Percentiles rank a stretch among this genome's conserved stretches.
phyloP scores from a whole-genome alignment of 1,140 invertebrate genomes.

The Rhyacophila brunnea region DNA sequence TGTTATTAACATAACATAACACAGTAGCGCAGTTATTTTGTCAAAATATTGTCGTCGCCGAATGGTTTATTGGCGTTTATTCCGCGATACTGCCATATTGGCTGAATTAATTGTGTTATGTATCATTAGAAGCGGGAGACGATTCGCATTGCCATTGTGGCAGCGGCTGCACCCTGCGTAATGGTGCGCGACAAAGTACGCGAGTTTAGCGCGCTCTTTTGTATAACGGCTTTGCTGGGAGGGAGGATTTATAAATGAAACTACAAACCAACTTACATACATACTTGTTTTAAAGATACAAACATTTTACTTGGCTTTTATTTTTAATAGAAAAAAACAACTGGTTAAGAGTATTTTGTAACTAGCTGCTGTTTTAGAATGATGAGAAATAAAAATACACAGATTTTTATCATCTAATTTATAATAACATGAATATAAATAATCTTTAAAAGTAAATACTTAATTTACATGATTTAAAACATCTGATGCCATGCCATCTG shows the following conservation, averaged over 20 bases:
- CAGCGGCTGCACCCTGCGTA: constrained; percentile 12
- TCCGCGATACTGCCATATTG: constrained; percentile 20
- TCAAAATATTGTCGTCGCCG: constrained; percentile 32
- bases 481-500: no score
- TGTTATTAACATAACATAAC: constrained; percentile 31
- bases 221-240: constrained; percentile 5
- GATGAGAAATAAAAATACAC: no score
- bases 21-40: constrained; percentile 28
- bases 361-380: no score
- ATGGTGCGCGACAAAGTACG: constrained; percentile 29
- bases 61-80: constrained; percentile 25
- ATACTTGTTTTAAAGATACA: no score
- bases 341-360: no score
- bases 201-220: constrained; percentile 4
- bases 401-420: no score
- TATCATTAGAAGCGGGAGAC: constrained; percentile 27
- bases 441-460: no score
- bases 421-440: no score
- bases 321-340: no score
- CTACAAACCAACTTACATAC: not conserved
- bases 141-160: not conserved
- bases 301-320: no score
- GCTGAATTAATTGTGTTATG: constrained; percentile 30
- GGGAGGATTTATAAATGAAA: not conserved
- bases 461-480: no score